These are phyloP conservation scores for Eupithecia exiguata DNA, from an alignment of 2,888 invertebrate species.

Conservation along the genomic window DNA sequence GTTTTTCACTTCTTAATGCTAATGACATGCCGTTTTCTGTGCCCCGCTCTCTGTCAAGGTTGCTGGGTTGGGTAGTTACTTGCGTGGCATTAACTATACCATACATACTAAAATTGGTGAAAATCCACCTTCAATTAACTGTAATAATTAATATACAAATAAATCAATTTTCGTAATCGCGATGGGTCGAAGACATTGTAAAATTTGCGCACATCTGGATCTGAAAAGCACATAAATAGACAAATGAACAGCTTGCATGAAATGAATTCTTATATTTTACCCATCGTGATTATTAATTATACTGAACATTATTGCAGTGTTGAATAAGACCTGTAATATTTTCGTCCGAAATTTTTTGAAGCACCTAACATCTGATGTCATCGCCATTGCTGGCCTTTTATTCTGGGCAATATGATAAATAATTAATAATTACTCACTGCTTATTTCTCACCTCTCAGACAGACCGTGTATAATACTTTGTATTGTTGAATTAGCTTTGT, in stretches of 20 bases:
- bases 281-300: background rate
- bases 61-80: background rate
- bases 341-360: background rate
- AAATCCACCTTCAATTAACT: background rate
- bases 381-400: background rate
- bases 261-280: background rate
- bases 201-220: background rate
- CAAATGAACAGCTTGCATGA: background rate
- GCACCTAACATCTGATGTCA: background rate
- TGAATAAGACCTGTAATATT: background rate
- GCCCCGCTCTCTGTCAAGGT: conserved; percentile 23
- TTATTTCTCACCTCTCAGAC: background rate
- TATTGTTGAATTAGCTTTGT: background rate
- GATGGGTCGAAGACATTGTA: background rate
- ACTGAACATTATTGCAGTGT: background rate
- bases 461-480: background rate
- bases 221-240: background rate
- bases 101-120: background rate
- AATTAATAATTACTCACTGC: background rate
- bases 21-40: conserved; percentile 25
- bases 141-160: background rate
- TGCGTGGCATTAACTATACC: background rate
- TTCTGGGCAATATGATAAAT: background rate
- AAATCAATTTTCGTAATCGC: background rate
- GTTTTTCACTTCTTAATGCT: conserved; percentile 32